These are phyloP conservation scores for Ochotona curzoniae DNA, from an alignment of 2,113 vertebrate species.

Conservation along the genomic window DNA sequence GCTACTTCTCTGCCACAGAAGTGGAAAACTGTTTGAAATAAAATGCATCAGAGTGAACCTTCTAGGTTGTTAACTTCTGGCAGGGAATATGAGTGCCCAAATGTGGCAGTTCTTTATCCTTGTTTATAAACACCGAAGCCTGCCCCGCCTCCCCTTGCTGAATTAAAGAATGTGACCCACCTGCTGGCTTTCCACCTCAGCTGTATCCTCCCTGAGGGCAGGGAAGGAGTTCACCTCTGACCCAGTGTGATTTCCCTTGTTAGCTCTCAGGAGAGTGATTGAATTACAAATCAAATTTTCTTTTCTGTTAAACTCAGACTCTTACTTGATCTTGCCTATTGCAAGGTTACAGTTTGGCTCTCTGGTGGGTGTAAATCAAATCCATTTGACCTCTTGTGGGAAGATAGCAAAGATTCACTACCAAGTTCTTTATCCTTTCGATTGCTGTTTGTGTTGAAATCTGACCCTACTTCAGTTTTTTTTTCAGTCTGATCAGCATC, in stretches of 20 bases:
- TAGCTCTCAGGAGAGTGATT: neutral
- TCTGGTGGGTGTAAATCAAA: neutral
- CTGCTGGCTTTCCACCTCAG: neutral
- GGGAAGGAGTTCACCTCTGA: neutral
- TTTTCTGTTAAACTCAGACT: slow-evolving; percentile 27
- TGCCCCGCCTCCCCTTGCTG: neutral
- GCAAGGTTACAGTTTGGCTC: slow-evolving; percentile 4
- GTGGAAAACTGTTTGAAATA: neutral
- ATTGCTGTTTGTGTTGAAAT: neutral
- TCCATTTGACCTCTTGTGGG: slow-evolving; percentile 2
- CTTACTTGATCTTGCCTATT: slow-evolving; percentile 38
- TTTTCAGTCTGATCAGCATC: neutral
- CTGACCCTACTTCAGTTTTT: neutral
- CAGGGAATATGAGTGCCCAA: neutral
- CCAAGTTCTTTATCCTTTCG: slow-evolving; percentile 27
- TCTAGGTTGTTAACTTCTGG: neutral
- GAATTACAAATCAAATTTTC: slow-evolving; percentile 14
- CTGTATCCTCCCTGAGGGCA: neutral
- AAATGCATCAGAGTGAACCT: neutral
- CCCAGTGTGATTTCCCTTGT: neutral
- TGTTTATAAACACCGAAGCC: neutral
- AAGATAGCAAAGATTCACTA: slow-evolving; percentile 12
- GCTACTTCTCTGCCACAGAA: neutral
- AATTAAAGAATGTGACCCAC: neutral
- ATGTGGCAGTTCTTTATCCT: neutral